Base-by-base conservation (phyloP, 2,113 vertebrate species). In the Machaerirhynchus nigripectus region DNA sequence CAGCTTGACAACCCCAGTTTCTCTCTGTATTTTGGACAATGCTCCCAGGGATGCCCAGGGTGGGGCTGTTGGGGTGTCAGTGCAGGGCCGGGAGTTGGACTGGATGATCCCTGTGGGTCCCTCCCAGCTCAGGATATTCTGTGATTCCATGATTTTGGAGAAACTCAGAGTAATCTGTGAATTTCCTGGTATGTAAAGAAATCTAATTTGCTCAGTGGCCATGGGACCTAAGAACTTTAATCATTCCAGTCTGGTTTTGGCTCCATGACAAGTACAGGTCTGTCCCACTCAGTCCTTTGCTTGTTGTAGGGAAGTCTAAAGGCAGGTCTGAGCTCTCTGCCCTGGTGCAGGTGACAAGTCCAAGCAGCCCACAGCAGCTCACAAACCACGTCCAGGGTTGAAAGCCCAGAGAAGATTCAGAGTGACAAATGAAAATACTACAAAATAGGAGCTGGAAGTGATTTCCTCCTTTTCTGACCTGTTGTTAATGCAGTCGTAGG, bases 391-490 rank as follows among this genome's bases (percentile, higher is more conserved):
- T 7, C 42, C 39, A 69, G 46, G 70, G 15, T 1, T 83, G 59
- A 76, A 86, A 92, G 15, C 27, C 53, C 47, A 44, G 59, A 65
- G 63, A 15, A 59, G 33, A n/a, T 50, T 80, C 63, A 75, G 69
- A 53, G 60, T 26, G 27, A 84, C 33, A 75, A 63, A 77, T 4
- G 5, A 69, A 92, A 86, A 63, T 44, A 60, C 24, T 70, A 50
- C 42, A 71, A 75, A 90, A 93, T 12, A 74, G 68, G 64, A 80
- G 47, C 53, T 79, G 70, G 40, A 90, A 88, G 74, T 73, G 59
- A 80, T 86, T 95, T 87, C 60, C 10, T 75, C 30, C 24, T 88
- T 78, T 86, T 39, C 52, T 97, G 89, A 92, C 80, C 73, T 84
- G 21, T 37, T 93, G 69, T 93, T 90, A 64, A 74, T 76, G 63